Evolutionary conservation across 2,888 invertebrate genomes (phyloP), one percentile per base, ranked within the genome.

Genomic region (Sympetrum striolatum): DNA sequence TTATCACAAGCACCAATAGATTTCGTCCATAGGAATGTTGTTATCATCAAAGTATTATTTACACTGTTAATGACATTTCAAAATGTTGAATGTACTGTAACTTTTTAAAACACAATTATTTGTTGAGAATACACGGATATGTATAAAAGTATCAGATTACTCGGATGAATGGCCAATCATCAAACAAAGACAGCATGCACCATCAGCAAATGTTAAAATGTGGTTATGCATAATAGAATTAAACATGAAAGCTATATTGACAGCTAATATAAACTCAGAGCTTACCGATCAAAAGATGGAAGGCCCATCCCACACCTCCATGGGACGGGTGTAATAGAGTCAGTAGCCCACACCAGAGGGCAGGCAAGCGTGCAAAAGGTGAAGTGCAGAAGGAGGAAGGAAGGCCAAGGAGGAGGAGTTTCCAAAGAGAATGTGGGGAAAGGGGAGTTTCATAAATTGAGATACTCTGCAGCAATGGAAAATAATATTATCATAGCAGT

Each of bases 231-330:
- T 44, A 8, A 39, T 5, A 39, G 39, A 39, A 39, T 39, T 39
- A 39, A 44, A 44, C 44, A 44, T 8, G 44, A 6, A 80, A 81
- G 25, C 81, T n/a, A 35, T 12, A 18, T 2, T 10, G 39, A 81
- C n/a, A 81, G 10, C 81, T 39, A 86, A 22, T 22, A 86, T 81
- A 44, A 86, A 60, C 39, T 64, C 37, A 86, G 25, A 60, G 86
- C 86, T 86, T 86, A 86, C 86, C 86, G 18, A 86, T 86, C 58
- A 86, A 60, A 86, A 22, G 86, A 86, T 86, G 86, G 8, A 60
- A 15, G 12, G 86, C 14, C 60, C 86, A 60, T 86, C 86, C 86
- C 86, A 86, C 60, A 64, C 60, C 86, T 86, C 86, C 86, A 86
- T 64, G 60, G 35, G 60, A 37, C 12, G 35, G 86, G 60, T 37